Evolutionary conservation across 2,797 vertebrate genomes (phyloP), one percentile per base, ranked within the genome.

Genomic region (Balearica regulorum): DNA sequence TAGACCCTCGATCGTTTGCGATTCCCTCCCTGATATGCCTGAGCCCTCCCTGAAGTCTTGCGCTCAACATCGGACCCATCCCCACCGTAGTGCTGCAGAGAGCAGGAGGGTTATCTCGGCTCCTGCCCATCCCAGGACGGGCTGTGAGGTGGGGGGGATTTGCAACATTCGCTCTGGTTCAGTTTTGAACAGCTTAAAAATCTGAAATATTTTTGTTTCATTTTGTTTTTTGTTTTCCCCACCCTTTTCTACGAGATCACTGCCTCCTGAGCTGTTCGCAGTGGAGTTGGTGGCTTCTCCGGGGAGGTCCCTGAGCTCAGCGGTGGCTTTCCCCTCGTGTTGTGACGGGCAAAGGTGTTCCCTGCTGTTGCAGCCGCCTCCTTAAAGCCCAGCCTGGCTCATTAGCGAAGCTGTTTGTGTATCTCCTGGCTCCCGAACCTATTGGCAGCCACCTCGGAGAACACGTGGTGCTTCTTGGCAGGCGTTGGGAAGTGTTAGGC

Each of bases 1-100:
- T 6, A 37, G 48, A 33, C 16, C 43, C 31, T 16, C 1, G 13
- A 9, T 31, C 0, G 1, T 26, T 35, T 0, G 8, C 5, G 4
- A 16, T 53, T 24, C 55, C 70, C 31, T 26, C 46, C n/a, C 26
- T 3, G 2, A 2, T 16, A 6, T 1, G 24, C 33, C 65, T 19
- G 55, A 62, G 18, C n/a, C 39, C 64, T 20, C n/a, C 64, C 14
- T 2, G 11, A 58, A 66, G 46, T 2, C 15, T 31, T 2, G 1
- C 3, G 4, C 46, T 68, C 9, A 2, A 16, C 1, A 3, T 11
- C 1, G 4, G 62, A 18, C 10, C 1, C 5, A 2, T 41, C 35
- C 41, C 7, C 1, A 41, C 54, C 6, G 31, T 31, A 6, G 53
- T 7, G 28, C 51, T 8, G 48, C 0, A 6, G 26, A 13, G 49